Conservation (phyloP, 2,797 vertebrate species). For the Muscicapa comitata region DNA sequence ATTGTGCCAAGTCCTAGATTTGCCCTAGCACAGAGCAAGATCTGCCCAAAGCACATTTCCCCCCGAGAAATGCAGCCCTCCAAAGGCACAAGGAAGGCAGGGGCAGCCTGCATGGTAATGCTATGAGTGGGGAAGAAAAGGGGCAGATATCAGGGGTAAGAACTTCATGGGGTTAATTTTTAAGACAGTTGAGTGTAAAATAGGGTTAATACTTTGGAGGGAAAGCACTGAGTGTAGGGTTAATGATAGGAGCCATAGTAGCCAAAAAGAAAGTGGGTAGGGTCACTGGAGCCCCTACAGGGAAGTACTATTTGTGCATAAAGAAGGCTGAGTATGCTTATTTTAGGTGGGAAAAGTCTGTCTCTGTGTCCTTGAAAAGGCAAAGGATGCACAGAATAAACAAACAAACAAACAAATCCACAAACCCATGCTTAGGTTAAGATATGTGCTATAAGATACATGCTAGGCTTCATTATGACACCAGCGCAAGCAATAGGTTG, state of each 20-base stretch:
- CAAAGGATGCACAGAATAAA: background rate
- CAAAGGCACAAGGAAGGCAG: rapidly evolving
- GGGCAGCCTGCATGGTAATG: background rate
- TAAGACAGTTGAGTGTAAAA: background rate
- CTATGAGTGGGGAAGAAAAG: background rate
- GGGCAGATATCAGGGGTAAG: background rate
- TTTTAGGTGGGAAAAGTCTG: background rate
- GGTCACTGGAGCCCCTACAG: background rate
- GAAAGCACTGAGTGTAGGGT: background rate
- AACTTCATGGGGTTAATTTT: rapidly evolving
- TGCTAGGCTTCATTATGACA: background rate
- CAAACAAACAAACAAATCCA: background rate
- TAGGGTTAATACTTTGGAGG: background rate
- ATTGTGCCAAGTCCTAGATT: background rate
- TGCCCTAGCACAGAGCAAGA: background rate
- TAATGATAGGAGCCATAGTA: background rate
- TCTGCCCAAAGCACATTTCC: background rate
- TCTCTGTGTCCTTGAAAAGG: background rate
- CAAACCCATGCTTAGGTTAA: background rate
- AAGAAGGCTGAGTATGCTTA: background rate
- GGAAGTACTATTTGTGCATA: background rate
- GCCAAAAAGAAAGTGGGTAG: background rate
- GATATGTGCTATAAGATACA: background rate
- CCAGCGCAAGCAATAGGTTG: background rate
- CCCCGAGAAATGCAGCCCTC: rapidly evolving